Base-by-base conservation (phyloP, 2,113 vertebrate genomes). In the Alligator sinensis region DNA sequence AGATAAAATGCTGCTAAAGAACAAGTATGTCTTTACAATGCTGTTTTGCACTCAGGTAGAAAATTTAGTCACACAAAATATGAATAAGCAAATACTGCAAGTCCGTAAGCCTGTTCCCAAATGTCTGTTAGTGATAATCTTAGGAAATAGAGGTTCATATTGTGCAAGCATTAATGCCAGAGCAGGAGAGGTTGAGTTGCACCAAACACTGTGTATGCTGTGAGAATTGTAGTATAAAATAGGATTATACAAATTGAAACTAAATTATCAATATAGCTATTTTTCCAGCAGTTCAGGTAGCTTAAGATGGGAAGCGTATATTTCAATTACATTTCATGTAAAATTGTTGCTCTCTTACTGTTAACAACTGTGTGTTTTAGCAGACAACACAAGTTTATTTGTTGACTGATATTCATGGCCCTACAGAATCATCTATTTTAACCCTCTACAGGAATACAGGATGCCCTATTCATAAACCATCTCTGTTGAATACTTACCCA, bases 101-200 rank as follows among this genome's bases (percentile, higher is more conserved):
- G 60, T 5, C 34, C n/a, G 0, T 19, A 66, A 57, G 3, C 12
- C 16, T 68, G 84, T 10, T 47, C 34, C 47, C 30, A 55, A 30
- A 25, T 62, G 5, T 1, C 1, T 3, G 8, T 28, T 60, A 30
- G 61, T 58, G 55, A 68, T 11, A 10, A 63, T 62, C 22, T 1
- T 30, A 22, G 19, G 22, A 70, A 21, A 5, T 70, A n/a, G 62
- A 80, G 30, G 27, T 75, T 12, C 3, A 1, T 3, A 27, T 58
- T 59, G 57, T 15, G 19, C n/a, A 62, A 77, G 38, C 28, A 60
- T 4, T 1, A 3, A 25, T 2, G 38, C 61, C 19, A 3, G 38
- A 58, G 30, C 5, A 2, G 0, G 68, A 4, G 60, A 38, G 75
- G 75, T 14, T 0, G 4, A 89, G 74, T 24, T 68, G 85, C 66